Evolutionary conservation across 1,140 invertebrate species (phyloP).

Genomic region (Pemphigus obesinymphae): DNA sequence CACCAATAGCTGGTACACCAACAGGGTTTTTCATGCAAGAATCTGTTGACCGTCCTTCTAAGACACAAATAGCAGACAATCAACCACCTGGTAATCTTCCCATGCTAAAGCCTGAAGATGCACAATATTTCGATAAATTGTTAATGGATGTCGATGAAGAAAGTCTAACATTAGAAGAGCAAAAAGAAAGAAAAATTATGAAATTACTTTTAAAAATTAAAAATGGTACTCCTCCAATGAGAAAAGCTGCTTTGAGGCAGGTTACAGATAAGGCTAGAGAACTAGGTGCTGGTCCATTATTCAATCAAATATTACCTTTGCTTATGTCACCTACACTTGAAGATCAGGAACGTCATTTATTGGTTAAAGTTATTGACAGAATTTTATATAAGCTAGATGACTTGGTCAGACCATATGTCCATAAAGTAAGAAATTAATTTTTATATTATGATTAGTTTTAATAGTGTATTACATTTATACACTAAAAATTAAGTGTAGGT

Average conservation of each 20-base stretch:
- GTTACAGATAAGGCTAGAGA: slow-evolving; percentile 98
- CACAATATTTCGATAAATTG: slow-evolving; percentile 99
- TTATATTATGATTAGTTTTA: too few relatives aligned
- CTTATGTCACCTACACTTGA: slow-evolving; percentile 99
- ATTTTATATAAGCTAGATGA: slow-evolving; percentile 99
- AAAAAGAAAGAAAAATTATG: slow-evolving; percentile 99
- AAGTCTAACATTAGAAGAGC: slow-evolving; percentile 87
- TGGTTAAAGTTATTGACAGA: slow-evolving; percentile 99
- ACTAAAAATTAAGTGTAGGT: too few relatives aligned
- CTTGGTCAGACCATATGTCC: slow-evolving; percentile 96
- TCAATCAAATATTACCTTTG: slow-evolving; percentile 97
- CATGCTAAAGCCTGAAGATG: slow-evolving; percentile 99
- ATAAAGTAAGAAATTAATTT: slow-evolving; percentile 66
- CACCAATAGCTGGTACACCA: slow-evolving; percentile 87
- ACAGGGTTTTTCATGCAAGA: slow-evolving; percentile 93
- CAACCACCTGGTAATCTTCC: slow-evolving; percentile 96
- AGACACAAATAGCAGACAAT: slow-evolving; percentile 77
- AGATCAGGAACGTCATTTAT: slow-evolving; percentile 96
- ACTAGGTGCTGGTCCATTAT: slow-evolving; percentile 95
- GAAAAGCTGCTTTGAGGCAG: slow-evolving; percentile 93
- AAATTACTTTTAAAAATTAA: slow-evolving; percentile 97
- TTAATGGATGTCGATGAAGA: slow-evolving; percentile 97
- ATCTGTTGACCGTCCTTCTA: slow-evolving; percentile 74
- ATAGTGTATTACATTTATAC: too few relatives aligned
- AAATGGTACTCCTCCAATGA: slow-evolving; percentile 98